Evolutionary conservation across 2,113 vertebrate species (phyloP).

Genomic region (Anser cygnoides): DNA sequence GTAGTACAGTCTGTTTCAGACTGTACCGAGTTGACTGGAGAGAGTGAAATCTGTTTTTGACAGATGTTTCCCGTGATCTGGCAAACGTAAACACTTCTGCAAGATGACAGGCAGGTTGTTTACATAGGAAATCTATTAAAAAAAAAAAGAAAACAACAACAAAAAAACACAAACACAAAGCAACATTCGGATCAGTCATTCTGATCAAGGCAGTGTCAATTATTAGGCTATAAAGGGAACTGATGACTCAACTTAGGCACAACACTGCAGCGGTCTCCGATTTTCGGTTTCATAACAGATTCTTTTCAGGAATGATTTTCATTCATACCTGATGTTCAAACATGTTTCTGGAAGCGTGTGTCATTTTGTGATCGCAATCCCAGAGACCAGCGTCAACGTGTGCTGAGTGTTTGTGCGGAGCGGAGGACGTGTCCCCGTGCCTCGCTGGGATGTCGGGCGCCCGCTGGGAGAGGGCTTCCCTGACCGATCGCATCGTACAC

Average conservation of each 20-base stretch:
- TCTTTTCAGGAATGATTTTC: slow-evolving; percentile 85
- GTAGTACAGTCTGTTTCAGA: slow-evolving; percentile 59
- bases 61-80: slow-evolving; percentile 71
- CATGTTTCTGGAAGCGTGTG: slow-evolving; percentile 39
- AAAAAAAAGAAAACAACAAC: neutral
- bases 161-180: slow-evolving; percentile 59
- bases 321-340: slow-evolving; percentile 68
- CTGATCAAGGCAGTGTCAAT: slow-evolving; percentile 77
- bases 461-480: neutral
- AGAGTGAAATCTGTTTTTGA: slow-evolving; percentile 71
- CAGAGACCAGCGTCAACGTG: neutral
- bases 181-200: slow-evolving; percentile 76
- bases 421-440: neutral
- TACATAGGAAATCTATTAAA: slow-evolving; percentile 58
- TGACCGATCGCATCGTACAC: fast-evolving
- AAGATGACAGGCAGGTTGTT: slow-evolving; percentile 69
- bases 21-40: slow-evolving; percentile 57
- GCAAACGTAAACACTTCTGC: slow-evolving; percentile 64
- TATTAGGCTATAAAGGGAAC: slow-evolving; percentile 82
- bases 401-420: neutral
- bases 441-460: fast-evolving
- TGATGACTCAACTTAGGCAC: slow-evolving; percentile 80
- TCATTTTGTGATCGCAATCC: slow-evolving; percentile 24
- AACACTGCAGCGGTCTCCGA: slow-evolving; percentile 73
- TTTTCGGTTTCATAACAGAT: slow-evolving; percentile 81